These are phyloP conservation scores for Phyllostomus hastatus DNA, from an alignment of 2,113 vertebrate genomes.

Conservation along the genomic window DNA sequence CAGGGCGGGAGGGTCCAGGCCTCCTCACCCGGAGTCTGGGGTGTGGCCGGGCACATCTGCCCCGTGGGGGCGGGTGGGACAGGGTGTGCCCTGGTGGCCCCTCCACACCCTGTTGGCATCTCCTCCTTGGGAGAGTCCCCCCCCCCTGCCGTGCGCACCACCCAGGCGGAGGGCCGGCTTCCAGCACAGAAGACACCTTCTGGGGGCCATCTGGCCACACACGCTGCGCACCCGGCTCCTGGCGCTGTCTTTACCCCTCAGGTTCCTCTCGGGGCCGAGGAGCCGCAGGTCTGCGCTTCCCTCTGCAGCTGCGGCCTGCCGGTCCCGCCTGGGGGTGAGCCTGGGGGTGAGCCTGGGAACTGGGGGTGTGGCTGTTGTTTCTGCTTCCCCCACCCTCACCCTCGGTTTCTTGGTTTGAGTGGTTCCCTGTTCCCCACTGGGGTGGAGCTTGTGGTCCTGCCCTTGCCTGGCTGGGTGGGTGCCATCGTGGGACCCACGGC, in stretches of 20 bases:
- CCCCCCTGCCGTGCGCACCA: background rate
- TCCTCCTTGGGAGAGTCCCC: background rate
- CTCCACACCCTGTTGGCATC: background rate
- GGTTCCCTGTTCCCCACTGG: background rate
- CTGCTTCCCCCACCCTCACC: background rate
- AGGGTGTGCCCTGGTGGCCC: background rate
- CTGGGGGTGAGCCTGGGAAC: background rate
- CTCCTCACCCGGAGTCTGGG: background rate
- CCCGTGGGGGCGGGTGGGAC: background rate
- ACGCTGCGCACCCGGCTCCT: accelerated
- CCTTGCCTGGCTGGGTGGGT: background rate
- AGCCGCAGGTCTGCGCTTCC: background rate
- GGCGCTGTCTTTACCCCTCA: background rate
- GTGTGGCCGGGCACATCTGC: background rate
- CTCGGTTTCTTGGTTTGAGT: background rate
- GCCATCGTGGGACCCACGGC: background rate
- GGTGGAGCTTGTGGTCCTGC: background rate
- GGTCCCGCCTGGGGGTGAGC: accelerated
- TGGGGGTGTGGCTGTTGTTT: background rate
- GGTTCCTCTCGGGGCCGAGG: background rate
- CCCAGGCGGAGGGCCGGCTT: background rate
- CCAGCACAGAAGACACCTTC: background rate
- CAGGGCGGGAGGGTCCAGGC: background rate
- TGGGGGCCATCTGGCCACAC: background rate
- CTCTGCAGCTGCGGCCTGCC: background rate